Evolutionary conservation across 2,888 invertebrate genomes (phyloP).

Genomic region (Adelognathus sp.): DNA sequence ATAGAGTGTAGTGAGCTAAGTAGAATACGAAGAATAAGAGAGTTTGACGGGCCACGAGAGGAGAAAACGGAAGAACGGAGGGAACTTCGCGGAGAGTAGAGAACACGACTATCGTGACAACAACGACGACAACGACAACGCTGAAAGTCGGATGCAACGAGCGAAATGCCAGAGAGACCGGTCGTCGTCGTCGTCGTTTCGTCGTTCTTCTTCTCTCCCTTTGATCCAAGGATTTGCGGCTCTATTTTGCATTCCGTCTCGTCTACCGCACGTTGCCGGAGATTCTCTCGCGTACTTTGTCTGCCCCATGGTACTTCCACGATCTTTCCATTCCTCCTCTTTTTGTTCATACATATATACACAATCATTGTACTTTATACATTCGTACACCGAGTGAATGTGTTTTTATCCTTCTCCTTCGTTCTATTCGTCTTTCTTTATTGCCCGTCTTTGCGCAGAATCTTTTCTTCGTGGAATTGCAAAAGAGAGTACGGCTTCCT

Average conservation of each 20-base stretch:
- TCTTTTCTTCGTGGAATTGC: conserved; percentile 41
- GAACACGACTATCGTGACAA: conserved; percentile 62
- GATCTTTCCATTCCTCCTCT: conserved; percentile 53
- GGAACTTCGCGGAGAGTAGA: conserved; percentile 47
- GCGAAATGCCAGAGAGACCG: conserved; percentile 73
- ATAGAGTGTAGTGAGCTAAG: conserved; percentile 45
- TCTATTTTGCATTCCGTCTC: conserved; percentile 79
- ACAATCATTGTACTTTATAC: conserved; percentile 39
- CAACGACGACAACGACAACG: conserved; percentile 59
- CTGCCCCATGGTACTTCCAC: conserved; percentile 57
- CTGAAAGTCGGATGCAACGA: conserved; percentile 56
- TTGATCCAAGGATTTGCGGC: conserved; percentile 75
- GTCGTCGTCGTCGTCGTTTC: conserved; percentile 60
- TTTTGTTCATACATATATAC: conserved; percentile 13
- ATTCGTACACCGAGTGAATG: neutral
- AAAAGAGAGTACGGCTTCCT: conserved; percentile 23
- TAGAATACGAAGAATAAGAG: conserved; percentile 37
- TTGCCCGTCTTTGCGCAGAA: conserved; percentile 37
- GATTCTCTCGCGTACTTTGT: conserved; percentile 61
- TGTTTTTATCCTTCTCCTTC: neutral
- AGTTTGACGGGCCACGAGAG: conserved; percentile 28
- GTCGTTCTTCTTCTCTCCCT: conserved; percentile 68
- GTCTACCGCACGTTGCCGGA: conserved; percentile 65
- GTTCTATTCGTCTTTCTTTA: conserved; percentile 2
- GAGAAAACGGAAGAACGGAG: conserved; percentile 26